These are phyloP conservation scores for Nansenia antarctica DNA, from an alignment of 2,113 vertebrate genomes.

Conservation along the genomic window DNA sequence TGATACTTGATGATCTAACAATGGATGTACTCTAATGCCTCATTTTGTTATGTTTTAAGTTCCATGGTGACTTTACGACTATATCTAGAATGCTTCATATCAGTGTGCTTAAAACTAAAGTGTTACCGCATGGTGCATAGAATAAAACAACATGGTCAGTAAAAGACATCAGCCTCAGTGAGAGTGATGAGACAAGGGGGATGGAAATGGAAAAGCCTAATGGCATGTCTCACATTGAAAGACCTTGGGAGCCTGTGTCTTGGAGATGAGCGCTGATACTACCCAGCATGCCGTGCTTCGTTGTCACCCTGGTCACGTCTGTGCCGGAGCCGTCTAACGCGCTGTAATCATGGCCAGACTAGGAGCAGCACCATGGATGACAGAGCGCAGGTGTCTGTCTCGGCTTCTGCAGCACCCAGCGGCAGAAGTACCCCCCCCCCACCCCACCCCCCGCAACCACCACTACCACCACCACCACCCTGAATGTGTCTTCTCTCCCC, in stretches of 20 bases:
- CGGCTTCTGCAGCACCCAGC: neutral
- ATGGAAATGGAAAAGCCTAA: constrained; percentile 33
- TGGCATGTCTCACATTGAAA: constrained; percentile 63
- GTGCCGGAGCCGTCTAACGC: constrained; percentile 28
- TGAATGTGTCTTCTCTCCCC: neutral
- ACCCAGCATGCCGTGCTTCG: constrained; percentile 51
- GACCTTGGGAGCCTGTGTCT: constrained; percentile 67
- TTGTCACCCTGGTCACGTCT: constrained; percentile 58
- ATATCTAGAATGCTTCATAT: too few relatives aligned
- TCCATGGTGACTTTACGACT: too few relatives aligned
- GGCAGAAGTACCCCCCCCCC: too few relatives aligned
- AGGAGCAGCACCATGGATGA: constrained; percentile 18
- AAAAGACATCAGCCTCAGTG: neutral
- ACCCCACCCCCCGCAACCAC: too few relatives aligned
- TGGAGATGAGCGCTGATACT: constrained; percentile 63
- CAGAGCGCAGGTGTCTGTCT: neutral
- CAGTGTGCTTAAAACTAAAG: too few relatives aligned
- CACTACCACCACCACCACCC: neutral
- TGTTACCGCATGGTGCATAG: too few relatives aligned
- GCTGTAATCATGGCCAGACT: constrained; percentile 58
- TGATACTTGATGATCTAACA: too few relatives aligned
- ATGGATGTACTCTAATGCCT: too few relatives aligned
- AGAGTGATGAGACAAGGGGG: neutral
- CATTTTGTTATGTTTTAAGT: too few relatives aligned
- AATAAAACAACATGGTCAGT: too few relatives aligned